phyloP scores from a whole-genome alignment of 2,888 invertebrate genomes.

The Atethmia centrago region DNA sequence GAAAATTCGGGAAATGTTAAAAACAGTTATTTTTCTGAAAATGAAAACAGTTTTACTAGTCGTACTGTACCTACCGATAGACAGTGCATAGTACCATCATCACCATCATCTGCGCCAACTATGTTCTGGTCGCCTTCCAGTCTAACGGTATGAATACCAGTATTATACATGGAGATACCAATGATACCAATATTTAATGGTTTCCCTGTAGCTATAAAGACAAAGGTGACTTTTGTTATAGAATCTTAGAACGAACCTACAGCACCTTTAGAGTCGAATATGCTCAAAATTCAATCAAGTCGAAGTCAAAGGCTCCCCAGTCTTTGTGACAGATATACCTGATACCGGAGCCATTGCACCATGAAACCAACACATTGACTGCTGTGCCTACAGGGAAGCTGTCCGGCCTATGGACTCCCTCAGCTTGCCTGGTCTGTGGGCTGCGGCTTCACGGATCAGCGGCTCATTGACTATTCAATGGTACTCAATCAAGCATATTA shows the following conservation, averaged over 20 bases:
- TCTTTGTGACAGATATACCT: not conserved
- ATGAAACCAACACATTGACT: conserved; percentile 10
- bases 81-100: too few relatives aligned
- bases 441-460: conserved; percentile 36
- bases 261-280: not conserved
- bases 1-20: not conserved
- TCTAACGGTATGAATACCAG: too few relatives aligned
- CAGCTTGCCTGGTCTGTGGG: not conserved
- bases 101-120: too few relatives aligned
- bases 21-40: not conserved
- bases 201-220: not conserved
- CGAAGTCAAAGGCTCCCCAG: conserved; percentile 3
- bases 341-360: not conserved
- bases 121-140: too few relatives aligned
- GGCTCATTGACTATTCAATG: conserved; percentile 57
- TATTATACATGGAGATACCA: too few relatives aligned
- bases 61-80: too few relatives aligned
- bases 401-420: conserved; percentile 2
- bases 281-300: conserved; percentile 10
- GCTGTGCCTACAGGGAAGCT: not conserved
- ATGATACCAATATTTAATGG: not conserved
- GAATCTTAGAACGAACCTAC: not conserved
- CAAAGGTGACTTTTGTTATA: not conserved
- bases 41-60: too few relatives aligned
- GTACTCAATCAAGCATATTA: conserved; percentile 45